Evolutionary conservation across 2,888 invertebrate genomes (phyloP), one percentile per base, ranked within the genome.

Genomic region (Apotomis betuletana): DNA sequence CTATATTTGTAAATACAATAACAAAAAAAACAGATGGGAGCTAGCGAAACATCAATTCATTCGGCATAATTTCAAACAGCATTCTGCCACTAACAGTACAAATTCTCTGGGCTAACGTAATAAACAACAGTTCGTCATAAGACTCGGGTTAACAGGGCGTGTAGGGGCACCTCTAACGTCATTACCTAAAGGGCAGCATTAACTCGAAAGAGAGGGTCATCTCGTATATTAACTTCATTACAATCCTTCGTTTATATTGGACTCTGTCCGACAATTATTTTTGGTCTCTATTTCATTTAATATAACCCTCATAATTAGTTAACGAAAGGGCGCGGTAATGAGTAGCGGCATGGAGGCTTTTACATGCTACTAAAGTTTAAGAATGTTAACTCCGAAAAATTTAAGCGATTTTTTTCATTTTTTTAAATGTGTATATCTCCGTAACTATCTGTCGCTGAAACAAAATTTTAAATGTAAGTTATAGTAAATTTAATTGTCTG

Each of bases 251-350:
- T 72, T 68, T 58, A 67, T 68, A 65, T 74, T 59, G 71, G 71
- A 67, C 58, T 52, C 52, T 51, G 65, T 76, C 73, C 73, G 73
- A 75, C 79, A 80, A 79, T 80, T 81, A 83, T 80, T 82, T 79
- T 75, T 79, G 77, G 74, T 76, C 79, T 77, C 78, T 77, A 79
- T 81, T 80, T 78, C 79, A 79, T 79, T 80, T 76, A 63, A 67
- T 76, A 78, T 78, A 79, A 80, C 84, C 82, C 76, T 81, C 75
- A 79, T 84, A 83, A 85, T 85, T 84, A 81, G 80, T 82, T 81
- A 78, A 80, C 75, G 75, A 78, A 73, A 79, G 77, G 77, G 63
- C 73, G 51, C 68, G 27, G 68, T 84, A 82, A 83, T 80, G 76
- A 80, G 81, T 73, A 74, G 72, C 74, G 75, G 69, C 59, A 54